Evolutionary conservation across 2,888 invertebrate genomes (phyloP).

Genomic region (Pyrrhia umbra): DNA sequence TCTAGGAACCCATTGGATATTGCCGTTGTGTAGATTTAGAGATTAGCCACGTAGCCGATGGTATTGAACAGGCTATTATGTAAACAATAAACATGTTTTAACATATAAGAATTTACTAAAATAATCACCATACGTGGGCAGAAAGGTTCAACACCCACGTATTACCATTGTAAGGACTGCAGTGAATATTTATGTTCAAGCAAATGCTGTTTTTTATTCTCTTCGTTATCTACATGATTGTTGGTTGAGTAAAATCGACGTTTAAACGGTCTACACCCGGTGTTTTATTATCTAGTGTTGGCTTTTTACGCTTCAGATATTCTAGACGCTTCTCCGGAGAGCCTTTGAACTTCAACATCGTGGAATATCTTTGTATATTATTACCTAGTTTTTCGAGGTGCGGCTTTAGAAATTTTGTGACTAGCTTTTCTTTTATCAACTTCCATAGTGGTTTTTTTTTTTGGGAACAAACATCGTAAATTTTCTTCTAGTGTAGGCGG

Average conservation of each 20-base stretch:
- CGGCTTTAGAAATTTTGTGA: constrained; percentile 33
- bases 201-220: constrained; percentile 52
- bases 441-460: background rate
- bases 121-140: constrained; percentile 60
- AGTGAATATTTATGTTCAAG: constrained; percentile 60
- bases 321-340: constrained; percentile 65
- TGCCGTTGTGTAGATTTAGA: constrained; percentile 48
- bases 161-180: constrained; percentile 58
- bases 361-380: constrained; percentile 69
- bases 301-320: constrained; percentile 75
- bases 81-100: constrained; percentile 60
- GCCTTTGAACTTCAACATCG: constrained; percentile 71
- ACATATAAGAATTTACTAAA: constrained; percentile 58
- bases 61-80: constrained; percentile 54
- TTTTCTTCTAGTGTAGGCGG: background rate
- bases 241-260: constrained; percentile 53
- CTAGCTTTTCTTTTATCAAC: background rate
- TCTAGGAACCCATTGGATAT: constrained; percentile 46
- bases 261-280: constrained; percentile 44
- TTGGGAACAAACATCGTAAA: too few species aligned
- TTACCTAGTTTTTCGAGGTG: constrained; percentile 54
- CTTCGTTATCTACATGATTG: constrained; percentile 53
- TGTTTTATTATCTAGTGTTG: constrained; percentile 66
- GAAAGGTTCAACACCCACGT: constrained; percentile 61
- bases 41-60: constrained; percentile 37